A percentile compares a stretch with the other conserved stretches of the same genome.
phyloP scores from a whole-genome alignment of 2,888 invertebrate species.

The Sesia bembeciformis region DNA sequence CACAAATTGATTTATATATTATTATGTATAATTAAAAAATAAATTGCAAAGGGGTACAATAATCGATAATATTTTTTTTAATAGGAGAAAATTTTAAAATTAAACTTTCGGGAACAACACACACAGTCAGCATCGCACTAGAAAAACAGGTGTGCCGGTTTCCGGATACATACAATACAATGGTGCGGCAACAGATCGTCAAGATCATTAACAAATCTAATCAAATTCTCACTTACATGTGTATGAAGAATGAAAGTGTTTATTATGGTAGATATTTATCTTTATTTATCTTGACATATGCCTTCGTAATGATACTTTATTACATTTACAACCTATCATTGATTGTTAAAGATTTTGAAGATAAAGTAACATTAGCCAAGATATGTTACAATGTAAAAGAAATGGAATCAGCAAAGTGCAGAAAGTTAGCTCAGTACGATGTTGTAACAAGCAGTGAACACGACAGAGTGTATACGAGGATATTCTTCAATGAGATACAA shows the following conservation, averaged over 20 bases:
- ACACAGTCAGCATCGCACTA: constrained; percentile 60
- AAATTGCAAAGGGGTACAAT: neutral
- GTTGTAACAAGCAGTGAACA: constrained; percentile 55
- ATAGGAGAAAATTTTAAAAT: constrained; percentile 67
- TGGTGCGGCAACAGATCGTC: constrained; percentile 65
- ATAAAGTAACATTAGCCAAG: constrained; percentile 52
- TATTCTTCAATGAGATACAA: constrained; percentile 59
- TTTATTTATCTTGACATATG: neutral
- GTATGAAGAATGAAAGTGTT: constrained; percentile 68
- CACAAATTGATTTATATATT: neutral
- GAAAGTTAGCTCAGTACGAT: constrained; percentile 52
- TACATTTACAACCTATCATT: no score
- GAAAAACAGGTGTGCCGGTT: constrained; percentile 67
- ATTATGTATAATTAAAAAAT: neutral
- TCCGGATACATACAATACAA: constrained; percentile 73
- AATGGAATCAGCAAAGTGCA: constrained; percentile 41
- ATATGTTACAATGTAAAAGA: constrained; percentile 47
- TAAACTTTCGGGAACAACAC: constrained; percentile 49
- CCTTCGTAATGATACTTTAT: no score
- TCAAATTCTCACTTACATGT: constrained; percentile 68
- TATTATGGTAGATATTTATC: constrained; percentile 32
- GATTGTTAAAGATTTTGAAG: constrained; percentile 45
- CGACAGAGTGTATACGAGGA: constrained; percentile 54
- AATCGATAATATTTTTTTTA: neutral
- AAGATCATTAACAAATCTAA: constrained; percentile 73